These are phyloP conservation scores for Nothoprocta perdicaria DNA, from an alignment of 2,113 vertebrate species.

Conservation along the genomic window DNA sequence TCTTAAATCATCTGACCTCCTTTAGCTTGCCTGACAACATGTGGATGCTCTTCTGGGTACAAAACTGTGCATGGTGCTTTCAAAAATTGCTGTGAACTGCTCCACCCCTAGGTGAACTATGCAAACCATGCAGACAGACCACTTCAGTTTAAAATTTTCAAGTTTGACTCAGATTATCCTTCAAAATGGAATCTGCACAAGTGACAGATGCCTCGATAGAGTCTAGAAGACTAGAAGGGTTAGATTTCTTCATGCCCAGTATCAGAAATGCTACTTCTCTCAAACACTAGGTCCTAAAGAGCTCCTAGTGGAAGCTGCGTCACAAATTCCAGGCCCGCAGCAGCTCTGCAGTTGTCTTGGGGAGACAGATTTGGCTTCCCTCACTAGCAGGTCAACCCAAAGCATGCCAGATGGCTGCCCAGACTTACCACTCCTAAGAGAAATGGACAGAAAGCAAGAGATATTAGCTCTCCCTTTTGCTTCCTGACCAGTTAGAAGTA, in stretches of 20 bases:
- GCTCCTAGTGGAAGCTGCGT: neutral
- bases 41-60: too few species aligned
- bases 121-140: accelerated
- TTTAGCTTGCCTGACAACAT: neutral
- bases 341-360: too few species aligned
- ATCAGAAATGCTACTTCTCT: neutral
- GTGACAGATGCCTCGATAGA: neutral
- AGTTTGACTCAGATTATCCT: accelerated
- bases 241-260: neutral
- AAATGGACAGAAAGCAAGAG: neutral
- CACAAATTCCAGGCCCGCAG: neutral
- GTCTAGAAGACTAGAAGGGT: neutral
- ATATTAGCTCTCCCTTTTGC: accelerated
- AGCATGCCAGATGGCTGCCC: neutral
- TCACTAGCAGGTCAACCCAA: neutral
- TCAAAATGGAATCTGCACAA: neutral
- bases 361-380: too few species aligned
- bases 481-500: neutral
- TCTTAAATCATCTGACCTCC: neutral
- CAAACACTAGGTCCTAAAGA: neutral
- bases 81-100: too few species aligned
- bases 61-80: neutral
- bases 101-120: neutral
- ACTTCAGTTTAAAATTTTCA: accelerated
- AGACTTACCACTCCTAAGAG: neutral